phyloP scores from a whole-genome alignment of 1,140 invertebrate genomes.

The Drosophila murphyi region DNA sequence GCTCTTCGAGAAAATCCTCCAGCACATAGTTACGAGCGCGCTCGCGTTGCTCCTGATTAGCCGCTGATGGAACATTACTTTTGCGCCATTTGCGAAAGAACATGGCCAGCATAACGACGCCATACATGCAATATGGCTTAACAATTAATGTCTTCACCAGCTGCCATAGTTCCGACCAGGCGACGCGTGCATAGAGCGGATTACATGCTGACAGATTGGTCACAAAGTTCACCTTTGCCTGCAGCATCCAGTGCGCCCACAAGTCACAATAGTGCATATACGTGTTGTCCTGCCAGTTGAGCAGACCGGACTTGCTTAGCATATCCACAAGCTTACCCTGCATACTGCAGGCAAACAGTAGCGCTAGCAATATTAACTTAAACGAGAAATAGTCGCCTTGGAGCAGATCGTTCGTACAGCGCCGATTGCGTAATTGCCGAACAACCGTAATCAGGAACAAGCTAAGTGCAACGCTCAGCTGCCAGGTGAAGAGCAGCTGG shows the following conservation, averaged over 20 bases:
- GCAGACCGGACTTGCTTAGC: slow-evolving; percentile 55
- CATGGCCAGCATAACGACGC: slow-evolving; percentile 81
- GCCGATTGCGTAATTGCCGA: slow-evolving; percentile 47
- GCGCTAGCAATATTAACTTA: slow-evolving; percentile 61
- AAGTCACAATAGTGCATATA: slow-evolving; percentile 66
- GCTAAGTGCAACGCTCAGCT: slow-evolving; percentile 61
- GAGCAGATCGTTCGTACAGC: slow-evolving; percentile 35
- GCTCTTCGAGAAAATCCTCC: slow-evolving; percentile 82
- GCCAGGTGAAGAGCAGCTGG: slow-evolving; percentile 72
- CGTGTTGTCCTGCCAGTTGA: slow-evolving; percentile 49
- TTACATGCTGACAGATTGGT: slow-evolving; percentile 75
- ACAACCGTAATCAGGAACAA: slow-evolving; percentile 65
- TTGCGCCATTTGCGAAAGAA: slow-evolving; percentile 83
- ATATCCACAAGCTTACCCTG: slow-evolving; percentile 66
- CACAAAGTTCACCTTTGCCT: slow-evolving; percentile 71
- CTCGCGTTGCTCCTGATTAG: slow-evolving; percentile 65
- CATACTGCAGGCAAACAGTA: slow-evolving; percentile 66
- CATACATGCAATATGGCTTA: slow-evolving; percentile 81
- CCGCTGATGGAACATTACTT: slow-evolving; percentile 48
- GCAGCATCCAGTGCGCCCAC: slow-evolving; percentile 71
- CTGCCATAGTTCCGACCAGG: slow-evolving; percentile 71
- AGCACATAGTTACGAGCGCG: slow-evolving; percentile 81
- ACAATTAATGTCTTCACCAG: slow-evolving; percentile 77
- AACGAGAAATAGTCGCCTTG: slow-evolving; percentile 66
- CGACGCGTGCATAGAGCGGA: slow-evolving; percentile 64